Percentiles rank a stretch among this genome's conserved stretches.
Evolutionary conservation across 2,113 vertebrate genomes (phyloP).

Genomic region (Irena cyanogastra): DNA sequence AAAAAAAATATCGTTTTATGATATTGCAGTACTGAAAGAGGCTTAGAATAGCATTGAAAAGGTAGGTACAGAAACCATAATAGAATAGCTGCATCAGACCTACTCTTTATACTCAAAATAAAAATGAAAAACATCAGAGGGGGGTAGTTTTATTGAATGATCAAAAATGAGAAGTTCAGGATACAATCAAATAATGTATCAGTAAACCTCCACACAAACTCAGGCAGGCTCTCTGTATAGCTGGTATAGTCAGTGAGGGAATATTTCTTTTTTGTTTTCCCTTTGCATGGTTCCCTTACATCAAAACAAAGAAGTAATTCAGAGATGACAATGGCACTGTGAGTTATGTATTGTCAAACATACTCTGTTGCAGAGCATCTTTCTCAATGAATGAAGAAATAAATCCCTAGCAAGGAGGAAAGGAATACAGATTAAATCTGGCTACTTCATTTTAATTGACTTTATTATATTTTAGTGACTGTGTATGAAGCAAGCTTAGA

Average conservation of each 20-base stretch:
- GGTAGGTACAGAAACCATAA: neutral
- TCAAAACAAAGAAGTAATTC: slow-evolving; percentile 3
- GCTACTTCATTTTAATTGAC: neutral
- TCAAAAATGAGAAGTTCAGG: neutral
- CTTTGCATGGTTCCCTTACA: neutral
- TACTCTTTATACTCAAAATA: neutral
- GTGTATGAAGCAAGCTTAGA: neutral
- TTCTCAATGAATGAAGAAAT: neutral
- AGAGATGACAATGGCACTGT: neutral
- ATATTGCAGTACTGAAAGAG: neutral
- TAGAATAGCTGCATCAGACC: neutral
- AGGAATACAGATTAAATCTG: neutral
- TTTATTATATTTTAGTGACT: neutral
- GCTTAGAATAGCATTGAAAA: neutral
- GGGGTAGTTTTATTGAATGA: neutral
- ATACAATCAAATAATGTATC: neutral
- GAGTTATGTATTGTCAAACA: neutral
- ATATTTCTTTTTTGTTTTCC: neutral
- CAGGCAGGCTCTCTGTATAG: neutral
- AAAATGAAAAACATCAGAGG: neutral
- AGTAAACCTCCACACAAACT: neutral
- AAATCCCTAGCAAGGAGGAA: neutral
- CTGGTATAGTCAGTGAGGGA: neutral
- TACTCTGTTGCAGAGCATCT: neutral
- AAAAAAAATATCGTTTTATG: neutral